Evolutionary conservation across 2,888 invertebrate genomes (phyloP).

Genomic region (Pachymerium ferrugineum): DNA sequence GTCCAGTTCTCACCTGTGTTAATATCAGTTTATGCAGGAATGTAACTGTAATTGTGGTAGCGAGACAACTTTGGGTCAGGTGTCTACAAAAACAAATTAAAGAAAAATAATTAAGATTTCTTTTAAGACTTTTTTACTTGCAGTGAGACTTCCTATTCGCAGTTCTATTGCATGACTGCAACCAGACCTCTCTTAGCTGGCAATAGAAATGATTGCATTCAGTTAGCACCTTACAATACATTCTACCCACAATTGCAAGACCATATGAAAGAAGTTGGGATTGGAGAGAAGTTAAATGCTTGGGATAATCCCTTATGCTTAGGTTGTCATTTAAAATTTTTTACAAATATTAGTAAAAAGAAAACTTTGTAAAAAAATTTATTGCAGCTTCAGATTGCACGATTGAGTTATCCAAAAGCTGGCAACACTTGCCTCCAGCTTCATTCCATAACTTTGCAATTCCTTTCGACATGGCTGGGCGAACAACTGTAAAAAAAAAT

Average conservation of each 20-base stretch:
- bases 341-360: no score
- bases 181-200: conserved; percentile 47
- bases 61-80: conserved; percentile 3
- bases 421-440: conserved; percentile 30
- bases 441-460: conserved; percentile 35
- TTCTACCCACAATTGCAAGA: conserved; percentile 47
- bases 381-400: conserved; percentile 31
- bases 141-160: conserved; percentile 46
- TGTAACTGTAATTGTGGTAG: not conserved
- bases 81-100: not conserved
- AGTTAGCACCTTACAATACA: conserved; percentile 49
- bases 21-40: not conserved
- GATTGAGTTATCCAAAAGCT: conserved; percentile 30
- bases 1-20: not conserved
- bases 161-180: conserved; percentile 48
- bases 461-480: conserved; percentile 34
- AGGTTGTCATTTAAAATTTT: no score
- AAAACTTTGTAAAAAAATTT: not conserved
- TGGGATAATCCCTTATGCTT: conserved; percentile 49
- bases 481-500: conserved; percentile 12
- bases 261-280: conserved; percentile 46
- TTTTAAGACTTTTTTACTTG: not conserved
- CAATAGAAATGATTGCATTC: conserved; percentile 44
- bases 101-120: not conserved
- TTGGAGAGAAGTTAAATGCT: conserved; percentile 44